Evolutionary conservation across 2,888 invertebrate genomes (phyloP), one percentile per base, ranked within the genome.

Genomic region (Synergus gifuensis): DNA sequence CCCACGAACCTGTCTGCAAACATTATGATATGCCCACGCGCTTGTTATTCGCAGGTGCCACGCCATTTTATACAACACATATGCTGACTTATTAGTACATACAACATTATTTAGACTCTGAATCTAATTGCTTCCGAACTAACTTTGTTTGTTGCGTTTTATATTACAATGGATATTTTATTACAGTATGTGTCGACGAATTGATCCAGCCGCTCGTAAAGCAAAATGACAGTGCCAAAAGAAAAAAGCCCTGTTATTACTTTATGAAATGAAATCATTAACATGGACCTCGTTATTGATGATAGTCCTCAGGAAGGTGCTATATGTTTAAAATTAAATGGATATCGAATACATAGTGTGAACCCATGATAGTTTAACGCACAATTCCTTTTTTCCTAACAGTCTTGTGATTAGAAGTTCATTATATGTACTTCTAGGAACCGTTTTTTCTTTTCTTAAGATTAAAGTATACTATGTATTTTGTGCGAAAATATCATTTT

Each of bases 141-240:
- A 62, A 62, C 28, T 28, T 22, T 5, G 12, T 62, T 28, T 58
- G n/a, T 58, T 18, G 58, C 18, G 58, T 18, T 58, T 18, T 36
- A 7, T 36, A 36, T 36, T 5, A 36, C 81, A 78, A 81, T 78
- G 80, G 79, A 77, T 67, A 81, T 83, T 86, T 86, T 86, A 84
- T 82, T 80, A 80, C 82, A 78, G 80, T 79, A 76, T 81, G 78
- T 83, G 84, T 83, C 82, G 84, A 82, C 80, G 81, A 84, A 83
- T 85, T 83, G 84, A 86, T 87, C 83, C 82, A 82, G 79, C 78
- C 81, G 82, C 77, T 87, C 86, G 84, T 82, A 86, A 86, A 85
- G 80, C 86, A 85, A 85, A 3, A 81, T 83, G 85, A 85, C 83
- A 81, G 78, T 78, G 82, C 63, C 67, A 67, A 28, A 79, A 84